Percentiles rank a stretch among this genome's conserved stretches.
Evolutionary conservation across 2,797 vertebrate genomes (phyloP).

Genomic region (Meda fulgida): DNA sequence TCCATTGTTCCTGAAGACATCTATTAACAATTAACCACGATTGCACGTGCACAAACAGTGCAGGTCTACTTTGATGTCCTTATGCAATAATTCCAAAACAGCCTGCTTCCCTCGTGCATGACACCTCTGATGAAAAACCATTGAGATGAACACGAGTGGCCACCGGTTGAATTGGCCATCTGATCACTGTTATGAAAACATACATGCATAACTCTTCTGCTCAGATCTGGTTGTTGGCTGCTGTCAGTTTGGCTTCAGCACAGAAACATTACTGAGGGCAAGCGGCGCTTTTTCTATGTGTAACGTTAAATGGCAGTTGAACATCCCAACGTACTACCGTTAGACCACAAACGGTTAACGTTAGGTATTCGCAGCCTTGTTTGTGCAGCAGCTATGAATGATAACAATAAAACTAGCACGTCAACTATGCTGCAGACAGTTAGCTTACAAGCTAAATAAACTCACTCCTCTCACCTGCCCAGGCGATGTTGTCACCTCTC

Average conservation of each 20-base stretch:
- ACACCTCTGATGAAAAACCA: background rate
- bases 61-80: background rate
- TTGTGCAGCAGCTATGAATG: background rate
- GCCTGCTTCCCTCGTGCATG: background rate
- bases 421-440: constrained; percentile 51
- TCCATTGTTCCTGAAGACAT: constrained; percentile 65
- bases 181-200: background rate
- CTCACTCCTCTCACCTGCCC: constrained; percentile 38
- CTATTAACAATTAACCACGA: constrained; percentile 36
- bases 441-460: constrained; percentile 48
- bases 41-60: background rate
- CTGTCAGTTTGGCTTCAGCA: constrained; percentile 4
- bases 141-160: background rate
- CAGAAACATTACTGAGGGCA: background rate
- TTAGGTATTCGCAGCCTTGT: background rate
- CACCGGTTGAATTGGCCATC: background rate
- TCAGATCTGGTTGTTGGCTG: background rate
- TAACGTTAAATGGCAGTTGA: constrained; percentile 12
- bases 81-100: background rate
- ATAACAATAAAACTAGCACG: constrained; percentile 54
- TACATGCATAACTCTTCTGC: background rate
- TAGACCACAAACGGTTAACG: background rate
- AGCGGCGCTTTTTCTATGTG: background rate
- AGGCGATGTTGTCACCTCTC: constrained; percentile 24
- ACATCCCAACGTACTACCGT: background rate